Base-by-base conservation (phyloP, 64 coral and sea anemone genomes). In the Montipora sp. region DNA sequence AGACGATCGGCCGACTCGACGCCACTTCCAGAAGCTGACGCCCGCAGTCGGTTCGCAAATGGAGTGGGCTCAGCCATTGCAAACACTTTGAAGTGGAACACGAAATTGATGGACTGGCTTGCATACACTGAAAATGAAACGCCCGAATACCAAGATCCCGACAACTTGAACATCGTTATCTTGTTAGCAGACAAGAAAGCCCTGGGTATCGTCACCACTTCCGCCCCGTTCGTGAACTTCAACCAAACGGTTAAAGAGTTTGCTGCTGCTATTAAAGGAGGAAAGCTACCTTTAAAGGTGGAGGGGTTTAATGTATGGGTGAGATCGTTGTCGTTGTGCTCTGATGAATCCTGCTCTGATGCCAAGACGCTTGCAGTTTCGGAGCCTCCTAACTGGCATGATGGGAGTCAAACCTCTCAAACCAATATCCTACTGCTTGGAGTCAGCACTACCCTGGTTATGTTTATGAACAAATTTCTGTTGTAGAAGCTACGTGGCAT, bases 81-180 rank as follows among this genome's bases (percentile, higher is more conserved):
- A 18, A 22, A 87, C 22, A 18, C 4, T 18, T 76, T 88, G 5
- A n/a, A 72, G 2, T 93, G 84, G 92, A 50, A 88, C 61, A 36
- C 66, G 3, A 43, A 69, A 20, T 69, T 58, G 7, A 88, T 93
- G 51, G 84, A 87, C 51, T 88, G 83, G 92, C 69, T 93, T 77
- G 48, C 79, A 5, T 58, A 51, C 50, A 21, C 79, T 55, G 57
- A 12, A 7, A 6, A 53, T 9, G 23, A 80, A 49, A 48, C 78
- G 14, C 13, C 5, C 51, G 51, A 14, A 3, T 11, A 63, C 13
- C 3, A 63, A 13, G 19, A 51, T 60, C 9, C 18, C 20, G 79
- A 15, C 12, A 47, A 14, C 73, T 46, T 76, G 7, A 12, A 45
- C 8, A 76, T 76, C 24, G 15, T 47, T 15, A 27, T 81, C 3